Percentiles rank a stretch among this genome's conserved stretches.
Evolutionary conservation across 2,888 invertebrate genomes (phyloP).

Genomic region (Pachliopta kotzebuea): DNA sequence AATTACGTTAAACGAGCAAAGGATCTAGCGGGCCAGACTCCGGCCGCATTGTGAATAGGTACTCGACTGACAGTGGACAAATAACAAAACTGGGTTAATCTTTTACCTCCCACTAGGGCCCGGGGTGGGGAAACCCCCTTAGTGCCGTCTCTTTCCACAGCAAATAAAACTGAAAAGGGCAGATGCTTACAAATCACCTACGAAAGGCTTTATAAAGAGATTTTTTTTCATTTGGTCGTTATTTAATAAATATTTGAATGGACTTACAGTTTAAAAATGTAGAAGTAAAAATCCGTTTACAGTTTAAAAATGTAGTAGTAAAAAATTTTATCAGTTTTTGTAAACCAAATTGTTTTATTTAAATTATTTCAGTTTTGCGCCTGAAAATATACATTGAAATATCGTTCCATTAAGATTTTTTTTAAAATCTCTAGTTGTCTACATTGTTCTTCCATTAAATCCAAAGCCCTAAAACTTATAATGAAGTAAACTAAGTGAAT

Average conservation of each 20-base stretch:
- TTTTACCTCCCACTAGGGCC: slow-evolving; percentile 71
- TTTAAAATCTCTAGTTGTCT: neutral
- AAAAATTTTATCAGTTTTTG: neutral
- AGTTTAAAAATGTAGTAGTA: no score
- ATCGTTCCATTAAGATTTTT: neutral
- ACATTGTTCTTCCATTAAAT: slow-evolving; percentile 10
- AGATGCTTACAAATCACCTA: slow-evolving; percentile 42
- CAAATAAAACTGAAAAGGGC: slow-evolving; percentile 64
- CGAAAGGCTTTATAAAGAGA: slow-evolving; percentile 49
- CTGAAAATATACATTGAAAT: neutral
- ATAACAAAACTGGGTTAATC: slow-evolving; percentile 81
- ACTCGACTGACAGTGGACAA: slow-evolving; percentile 81
- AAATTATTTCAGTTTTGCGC: no score
- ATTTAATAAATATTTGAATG: neutral
- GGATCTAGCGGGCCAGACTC: slow-evolving; percentile 69
- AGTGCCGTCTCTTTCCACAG: slow-evolving; percentile 53
- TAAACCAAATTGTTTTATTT: neutral
- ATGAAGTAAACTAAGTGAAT: slow-evolving; percentile 15
- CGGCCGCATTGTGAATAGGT: slow-evolving; percentile 77
- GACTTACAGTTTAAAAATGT: neutral
- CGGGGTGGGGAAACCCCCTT: slow-evolving; percentile 67
- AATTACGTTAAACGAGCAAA: slow-evolving; percentile 77
- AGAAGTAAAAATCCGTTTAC: neutral
- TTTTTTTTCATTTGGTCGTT: slow-evolving; percentile 14
- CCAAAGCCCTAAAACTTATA: slow-evolving; percentile 18